Base-by-base conservation (phyloP, 35 echinoderm and acorn worm genomes). In the Eucidaris tribuloides region DNA sequence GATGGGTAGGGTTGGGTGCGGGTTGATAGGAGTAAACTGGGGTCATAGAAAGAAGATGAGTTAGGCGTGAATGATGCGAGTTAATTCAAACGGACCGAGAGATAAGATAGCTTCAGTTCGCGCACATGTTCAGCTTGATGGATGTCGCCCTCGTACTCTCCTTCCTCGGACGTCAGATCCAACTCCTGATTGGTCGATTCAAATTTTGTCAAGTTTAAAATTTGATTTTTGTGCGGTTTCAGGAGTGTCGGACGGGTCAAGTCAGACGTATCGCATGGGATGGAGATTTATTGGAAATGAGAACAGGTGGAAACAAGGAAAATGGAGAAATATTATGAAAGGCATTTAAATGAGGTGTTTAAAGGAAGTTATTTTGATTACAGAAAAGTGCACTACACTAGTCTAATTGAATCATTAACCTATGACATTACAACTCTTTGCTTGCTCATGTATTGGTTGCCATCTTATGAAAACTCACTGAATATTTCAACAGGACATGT, bases 101-200 rank as follows among this genome's bases (percentile, higher is more conserved):
- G 79, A 78, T 91, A 91, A 37, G 85, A 80, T 59, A 88, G 56
- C 88, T 91, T 91, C 13, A 85, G 78, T 32, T 91, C 71, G 41
- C 77, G 52, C 56, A 83, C 65, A 66, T 79, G 77, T 44, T 83
- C 60, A 60, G 70, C 70, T 42, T 38, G 34, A 32, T 82, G 87
- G 13, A 78, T 81, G 49, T 97, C 94, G 29, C 89, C 94, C 39
- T 97, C 94, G 84, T 97, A 97, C 61, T 97, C 94, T 18, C 94
- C 94, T 77, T 97, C 94, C 34, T 97, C 94, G 46, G 94, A 97
- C 17, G 94, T 97, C 27, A 91, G 80, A 84, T 97, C 94, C 64
- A 90, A 49, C 40, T 97, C 89, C 89, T 97, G 81, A n/a, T n/a
- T n/a, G n/a, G n/a, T n/a, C n/a, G n/a, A n/a, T n/a, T n/a, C n/a